A percentile compares a stretch with the other conserved stretches of the same genome.
These are phyloP conservation scores for Eurypyga helias DNA, from an alignment of 2,113 vertebrate species.

Conservation along the genomic window DNA sequence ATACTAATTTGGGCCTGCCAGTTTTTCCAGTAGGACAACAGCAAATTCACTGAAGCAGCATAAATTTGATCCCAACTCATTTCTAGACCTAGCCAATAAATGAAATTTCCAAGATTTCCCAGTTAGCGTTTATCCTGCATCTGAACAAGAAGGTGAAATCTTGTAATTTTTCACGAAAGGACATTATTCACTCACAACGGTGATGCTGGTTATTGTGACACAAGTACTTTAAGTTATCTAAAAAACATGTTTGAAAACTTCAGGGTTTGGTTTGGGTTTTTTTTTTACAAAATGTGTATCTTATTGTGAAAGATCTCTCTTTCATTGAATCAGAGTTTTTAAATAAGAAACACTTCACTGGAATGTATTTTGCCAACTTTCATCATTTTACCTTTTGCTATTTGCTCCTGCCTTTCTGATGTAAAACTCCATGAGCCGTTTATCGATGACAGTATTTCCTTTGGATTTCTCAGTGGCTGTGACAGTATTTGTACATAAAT, in stretches of 20 bases:
- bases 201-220: neutral
- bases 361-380: neutral
- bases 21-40: neutral
- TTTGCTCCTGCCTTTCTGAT: neutral
- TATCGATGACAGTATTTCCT: neutral
- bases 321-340: neutral
- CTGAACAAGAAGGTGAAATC: neutral
- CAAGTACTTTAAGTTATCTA: neutral
- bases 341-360: neutral
- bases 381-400: neutral
- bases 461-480: neutral
- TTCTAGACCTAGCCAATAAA: neutral
- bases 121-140: neutral
- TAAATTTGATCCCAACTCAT: neutral
- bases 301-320: neutral
- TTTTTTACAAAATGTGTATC: neutral
- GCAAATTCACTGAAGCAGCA: neutral
- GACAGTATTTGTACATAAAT: neutral
- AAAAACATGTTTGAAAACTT: neutral
- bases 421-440: neutral
- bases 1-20: neutral
- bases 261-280: neutral
- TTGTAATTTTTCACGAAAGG: neutral
- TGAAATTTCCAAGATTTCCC: neutral
- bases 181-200: neutral